Conservation (phyloP, 2,888 invertebrate genomes). For the Polyommatus icarus region DNA sequence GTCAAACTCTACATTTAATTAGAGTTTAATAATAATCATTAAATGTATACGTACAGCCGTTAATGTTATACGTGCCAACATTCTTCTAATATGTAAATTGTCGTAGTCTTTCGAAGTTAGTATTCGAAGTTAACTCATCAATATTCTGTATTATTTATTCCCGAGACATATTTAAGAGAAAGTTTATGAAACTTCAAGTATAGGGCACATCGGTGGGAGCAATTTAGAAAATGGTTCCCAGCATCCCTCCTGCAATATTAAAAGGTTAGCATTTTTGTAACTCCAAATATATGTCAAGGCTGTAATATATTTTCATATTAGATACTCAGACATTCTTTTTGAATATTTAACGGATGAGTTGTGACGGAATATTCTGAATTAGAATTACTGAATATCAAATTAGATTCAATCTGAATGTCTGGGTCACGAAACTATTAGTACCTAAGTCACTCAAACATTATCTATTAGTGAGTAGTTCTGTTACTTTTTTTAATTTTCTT, state of each 20-base stretch:
- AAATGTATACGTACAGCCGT: too few relatives aligned
- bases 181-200: conserved; percentile 20
- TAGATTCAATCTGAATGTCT: background rate
- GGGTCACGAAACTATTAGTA: background rate
- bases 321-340: background rate
- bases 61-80: too few relatives aligned
- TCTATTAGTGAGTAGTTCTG: too few relatives aligned
- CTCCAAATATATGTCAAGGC: background rate
- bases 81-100: too few relatives aligned
- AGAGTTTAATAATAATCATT: too few relatives aligned
- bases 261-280: conserved; percentile 4
- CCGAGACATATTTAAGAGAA: background rate
- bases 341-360: background rate
- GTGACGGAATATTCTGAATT: background rate
- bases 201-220: background rate
- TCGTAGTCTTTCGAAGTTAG: background rate
- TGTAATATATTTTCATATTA: background rate
- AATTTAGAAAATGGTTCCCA: conserved; percentile 19
- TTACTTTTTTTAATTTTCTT: too few relatives aligned
- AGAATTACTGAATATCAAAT: background rate
- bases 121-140: background rate
- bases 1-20: too few relatives aligned
- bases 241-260: conserved; percentile 13
- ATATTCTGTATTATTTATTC: background rate
- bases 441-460: too few relatives aligned